Evolutionary conservation across 2,113 vertebrate species (phyloP), one percentile per base, ranked within the genome.

Genomic region (Hippocampus abdominalis): DNA sequence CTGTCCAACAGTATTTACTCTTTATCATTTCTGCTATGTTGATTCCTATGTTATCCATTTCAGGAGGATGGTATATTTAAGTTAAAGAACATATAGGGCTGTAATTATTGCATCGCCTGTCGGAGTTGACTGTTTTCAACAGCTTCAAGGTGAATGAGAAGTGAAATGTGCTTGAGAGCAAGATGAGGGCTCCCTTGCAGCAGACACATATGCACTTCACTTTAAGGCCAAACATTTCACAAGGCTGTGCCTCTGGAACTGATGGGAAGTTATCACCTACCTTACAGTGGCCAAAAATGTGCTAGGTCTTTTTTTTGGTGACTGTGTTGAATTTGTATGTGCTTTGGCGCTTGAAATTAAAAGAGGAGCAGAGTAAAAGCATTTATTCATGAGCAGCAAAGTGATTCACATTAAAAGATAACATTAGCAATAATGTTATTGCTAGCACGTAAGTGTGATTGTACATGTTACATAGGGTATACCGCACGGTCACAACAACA

Each of bases 51-150:
- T 29, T 29, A 29, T 36, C 32, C 5, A 90, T 89, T 86, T 90
- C 69, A 77, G 83, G 86, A 79, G 85, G 86, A 82, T 72, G 83
- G 86, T 70, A 53, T 87, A 76, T 84, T 86, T 86, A 84, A 82
- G 81, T 86, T 75, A 83, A 80, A 77, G 66, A 48, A 3, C 74
- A 27, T 16, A 66, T 16, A 66, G 72, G 54, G 71, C 75, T 78
- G 4, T 72, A 72, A 70, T 73, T 84, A 81, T 84, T 83, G 87
- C 82, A 84, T 84, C 18, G 66, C 66, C 23, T 79, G 81, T 86
- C 79, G 84, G 78, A 83, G 85, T 86, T 88, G 51, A 76, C 74
- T 3, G 65, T 77, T 85, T 76, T 81, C 81, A 73, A 75, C 86
- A 64, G 78, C 84, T 86, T 20, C 84, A 80, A 82, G 84, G 84